A percentile compares a stretch with the other conserved stretches of the same genome.
Evolutionary conservation across 2,888 invertebrate species (phyloP).

Genomic region (Hymenopus coronatus): DNA sequence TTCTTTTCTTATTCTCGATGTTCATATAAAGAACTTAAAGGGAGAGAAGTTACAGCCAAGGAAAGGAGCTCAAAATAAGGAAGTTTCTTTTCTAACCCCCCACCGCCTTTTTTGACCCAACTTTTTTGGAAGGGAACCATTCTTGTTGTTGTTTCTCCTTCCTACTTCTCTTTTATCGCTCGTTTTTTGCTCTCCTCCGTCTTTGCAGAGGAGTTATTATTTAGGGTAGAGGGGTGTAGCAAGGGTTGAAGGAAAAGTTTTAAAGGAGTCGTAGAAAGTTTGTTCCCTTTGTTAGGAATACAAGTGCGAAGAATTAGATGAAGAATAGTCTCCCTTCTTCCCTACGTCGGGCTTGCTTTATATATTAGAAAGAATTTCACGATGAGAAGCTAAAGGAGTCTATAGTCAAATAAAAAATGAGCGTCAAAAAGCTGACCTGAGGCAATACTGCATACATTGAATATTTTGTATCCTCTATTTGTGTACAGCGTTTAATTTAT

Average conservation of each 20-base stretch:
- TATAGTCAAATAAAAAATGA: not conserved
- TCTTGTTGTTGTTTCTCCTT: not conserved
- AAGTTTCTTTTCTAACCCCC: not conserved
- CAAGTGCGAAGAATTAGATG: slow-evolving; percentile 26
- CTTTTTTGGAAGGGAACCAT: not conserved
- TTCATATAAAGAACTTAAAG: slow-evolving; percentile 9
- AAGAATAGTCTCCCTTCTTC: slow-evolving; percentile 16
- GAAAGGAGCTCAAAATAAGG: not conserved
- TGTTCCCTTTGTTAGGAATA: slow-evolving; percentile 20
- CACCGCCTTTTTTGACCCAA: not conserved
- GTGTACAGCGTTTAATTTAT: too few species aligned
- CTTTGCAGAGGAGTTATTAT: not conserved
- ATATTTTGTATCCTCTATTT: not conserved
- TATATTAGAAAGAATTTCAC: slow-evolving; percentile 11
- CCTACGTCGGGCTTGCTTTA: not conserved
- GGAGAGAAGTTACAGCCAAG: slow-evolving; percentile 1
- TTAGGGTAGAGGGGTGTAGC: not conserved
- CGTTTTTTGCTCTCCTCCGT: not conserved
- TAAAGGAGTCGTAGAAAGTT: slow-evolving; percentile 23
- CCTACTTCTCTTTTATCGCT: not conserved
- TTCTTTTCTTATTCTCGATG: slow-evolving; percentile 22
- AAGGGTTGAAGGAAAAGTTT: slow-evolving; percentile 19
- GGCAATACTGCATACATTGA: not conserved
- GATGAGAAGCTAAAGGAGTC: not conserved
- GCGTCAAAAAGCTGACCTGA: not conserved